These are phyloP conservation scores for Dynastes hyllus DNA, from an alignment of 2,888 invertebrate genomes.

Conservation along the genomic window DNA sequence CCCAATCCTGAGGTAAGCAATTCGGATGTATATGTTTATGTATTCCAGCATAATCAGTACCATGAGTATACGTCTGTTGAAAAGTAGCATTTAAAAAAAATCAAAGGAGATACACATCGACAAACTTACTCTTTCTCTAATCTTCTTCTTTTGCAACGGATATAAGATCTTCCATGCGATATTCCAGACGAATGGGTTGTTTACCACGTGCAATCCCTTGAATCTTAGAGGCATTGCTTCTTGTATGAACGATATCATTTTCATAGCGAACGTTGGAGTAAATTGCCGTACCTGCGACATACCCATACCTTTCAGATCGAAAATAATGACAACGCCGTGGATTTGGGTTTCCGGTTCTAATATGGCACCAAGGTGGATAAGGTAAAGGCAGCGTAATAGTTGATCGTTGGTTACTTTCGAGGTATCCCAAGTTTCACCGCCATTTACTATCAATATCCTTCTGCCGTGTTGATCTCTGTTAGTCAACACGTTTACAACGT, in stretches of 20 bases:
- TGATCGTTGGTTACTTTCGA: conserved; percentile 79
- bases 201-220: conserved; percentile 89
- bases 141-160: conserved; percentile 89
- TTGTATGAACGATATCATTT: conserved; percentile 83
- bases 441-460: conserved; percentile 80
- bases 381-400: conserved; percentile 81
- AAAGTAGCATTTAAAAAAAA: background rate
- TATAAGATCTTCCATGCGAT: conserved; percentile 90
- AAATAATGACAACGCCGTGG: conserved; percentile 81
- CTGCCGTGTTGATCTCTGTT: conserved; percentile 79
- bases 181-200: conserved; percentile 90
- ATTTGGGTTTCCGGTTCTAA: conserved; percentile 86
- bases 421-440: conserved; percentile 87
- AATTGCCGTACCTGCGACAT: conserved; percentile 83
- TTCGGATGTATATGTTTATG: conserved; percentile 75
- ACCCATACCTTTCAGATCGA: conserved; percentile 85
- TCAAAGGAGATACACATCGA: background rate
- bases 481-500: conserved; percentile 81
- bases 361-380: conserved; percentile 83
- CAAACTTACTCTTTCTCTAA: conserved; percentile 81
- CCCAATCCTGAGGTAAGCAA: conserved; percentile 77
- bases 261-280: conserved; percentile 84
- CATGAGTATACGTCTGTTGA: conserved; percentile 81
- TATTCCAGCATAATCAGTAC: conserved; percentile 78
- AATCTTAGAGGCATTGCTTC: conserved; percentile 88